Conservation (phyloP, 2,113 vertebrate species). For the Heterotis niloticus region DNA sequence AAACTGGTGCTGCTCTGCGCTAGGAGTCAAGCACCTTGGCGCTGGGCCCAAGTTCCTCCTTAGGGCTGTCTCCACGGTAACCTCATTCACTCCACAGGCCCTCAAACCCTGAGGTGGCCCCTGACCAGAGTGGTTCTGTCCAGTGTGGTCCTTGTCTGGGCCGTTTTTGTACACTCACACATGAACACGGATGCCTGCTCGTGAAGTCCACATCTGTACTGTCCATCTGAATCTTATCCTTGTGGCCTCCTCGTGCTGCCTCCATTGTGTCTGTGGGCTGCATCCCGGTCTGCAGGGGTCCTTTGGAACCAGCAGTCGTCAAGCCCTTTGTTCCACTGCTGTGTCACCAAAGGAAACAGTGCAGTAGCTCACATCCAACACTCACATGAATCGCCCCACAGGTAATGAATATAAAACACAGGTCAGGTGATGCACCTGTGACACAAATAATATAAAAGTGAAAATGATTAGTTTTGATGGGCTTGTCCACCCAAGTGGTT, state of each 20-base stretch:
- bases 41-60: not conserved
- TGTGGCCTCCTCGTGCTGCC: no score
- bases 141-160: not conserved
- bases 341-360: no score
- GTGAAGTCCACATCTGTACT: not conserved
- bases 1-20: not conserved
- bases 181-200: not conserved
- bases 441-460: no score
- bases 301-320: not conserved
- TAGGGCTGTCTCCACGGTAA: not conserved
- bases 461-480: no score
- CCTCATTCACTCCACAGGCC: not conserved
- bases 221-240: not conserved
- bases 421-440: no score
- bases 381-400: no score
- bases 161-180: not conserved
- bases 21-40: slow-evolving; percentile 1
- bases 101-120: not conserved
- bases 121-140: no score
- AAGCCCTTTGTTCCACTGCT: no score
- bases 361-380: no score
- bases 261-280: not conserved
- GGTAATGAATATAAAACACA: no score
- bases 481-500: no score
- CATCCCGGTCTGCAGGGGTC: not conserved